phyloP scores from a whole-genome alignment of 2,113 vertebrate genomes.

The Epinephelus fuscoguttatus region DNA sequence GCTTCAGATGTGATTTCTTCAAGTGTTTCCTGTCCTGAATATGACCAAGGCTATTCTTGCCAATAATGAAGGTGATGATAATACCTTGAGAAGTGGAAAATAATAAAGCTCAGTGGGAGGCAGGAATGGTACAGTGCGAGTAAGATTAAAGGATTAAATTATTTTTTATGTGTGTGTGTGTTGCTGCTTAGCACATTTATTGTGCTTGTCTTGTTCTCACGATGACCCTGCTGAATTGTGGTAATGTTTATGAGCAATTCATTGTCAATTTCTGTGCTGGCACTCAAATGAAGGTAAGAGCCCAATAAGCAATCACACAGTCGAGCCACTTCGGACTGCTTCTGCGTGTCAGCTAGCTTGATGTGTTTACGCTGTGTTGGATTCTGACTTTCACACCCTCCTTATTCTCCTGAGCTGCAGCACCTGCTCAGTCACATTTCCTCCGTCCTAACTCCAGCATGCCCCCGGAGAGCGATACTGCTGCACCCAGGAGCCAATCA shows the following conservation, averaged over 20 bases:
- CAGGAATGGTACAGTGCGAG: conserved; percentile 4
- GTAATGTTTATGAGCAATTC: conserved; percentile 19
- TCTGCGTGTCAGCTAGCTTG: background rate
- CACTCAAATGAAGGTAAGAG: background rate
- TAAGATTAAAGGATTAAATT: conserved; percentile 49
- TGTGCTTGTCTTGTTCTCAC: conserved; percentile 29
- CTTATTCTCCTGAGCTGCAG: conserved; percentile 6
- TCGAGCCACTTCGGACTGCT: background rate
- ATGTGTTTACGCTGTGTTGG: background rate
- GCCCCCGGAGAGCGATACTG: conserved; percentile 10
- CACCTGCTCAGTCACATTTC: conserved; percentile 23
- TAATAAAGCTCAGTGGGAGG: conserved; percentile 46
- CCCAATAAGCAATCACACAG: conserved; percentile 6
- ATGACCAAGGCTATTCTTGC: conserved; percentile 33
- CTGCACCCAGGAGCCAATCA: conserved; percentile 62
- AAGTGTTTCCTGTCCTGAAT: conserved; percentile 50
- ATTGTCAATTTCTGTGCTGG: background rate
- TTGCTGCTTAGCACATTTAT: conserved; percentile 33
- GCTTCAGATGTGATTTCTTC: conserved; percentile 32
- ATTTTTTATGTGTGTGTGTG: conserved; percentile 22
- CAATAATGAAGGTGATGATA: conserved; percentile 39
- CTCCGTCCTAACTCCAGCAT: conserved; percentile 8
- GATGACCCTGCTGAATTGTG: conserved; percentile 2
- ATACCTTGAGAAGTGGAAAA: conserved; percentile 43
- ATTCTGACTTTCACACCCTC: conserved; percentile 23